Evolutionary conservation across 2,113 vertebrate species (phyloP).

Genomic region (Chrysochloris asiatica): DNA sequence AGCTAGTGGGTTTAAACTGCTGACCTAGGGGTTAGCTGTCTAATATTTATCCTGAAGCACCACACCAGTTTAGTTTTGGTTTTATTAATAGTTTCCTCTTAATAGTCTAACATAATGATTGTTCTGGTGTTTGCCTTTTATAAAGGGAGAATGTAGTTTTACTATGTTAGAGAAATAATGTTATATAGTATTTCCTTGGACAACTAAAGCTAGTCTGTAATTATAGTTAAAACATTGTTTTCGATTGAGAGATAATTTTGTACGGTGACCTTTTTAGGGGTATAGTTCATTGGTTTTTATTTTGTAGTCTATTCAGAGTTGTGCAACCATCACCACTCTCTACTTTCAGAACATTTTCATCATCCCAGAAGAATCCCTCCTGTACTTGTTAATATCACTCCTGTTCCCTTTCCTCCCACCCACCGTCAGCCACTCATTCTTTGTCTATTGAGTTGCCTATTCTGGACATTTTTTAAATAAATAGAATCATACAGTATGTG

Average conservation of each 20-base stretch:
- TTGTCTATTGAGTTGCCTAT: background rate
- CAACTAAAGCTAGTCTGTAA: background rate
- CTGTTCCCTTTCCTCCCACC: background rate
- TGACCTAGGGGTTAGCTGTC: no score
- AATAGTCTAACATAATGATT: background rate
- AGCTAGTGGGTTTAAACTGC: no score
- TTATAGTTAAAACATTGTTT: slow-evolving; percentile 22
- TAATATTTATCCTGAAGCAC: no score
- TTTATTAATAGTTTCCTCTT: background rate
- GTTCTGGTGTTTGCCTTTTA: background rate
- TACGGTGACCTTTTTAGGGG: background rate
- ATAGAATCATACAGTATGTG: background rate
- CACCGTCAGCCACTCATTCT: background rate
- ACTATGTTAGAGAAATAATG: background rate
- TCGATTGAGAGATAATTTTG: background rate
- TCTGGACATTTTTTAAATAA: background rate
- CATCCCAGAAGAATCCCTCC: background rate
- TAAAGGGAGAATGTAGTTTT: background rate
- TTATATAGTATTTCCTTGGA: background rate
- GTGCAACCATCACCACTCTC: background rate
- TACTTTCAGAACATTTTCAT: slow-evolving; percentile 37
- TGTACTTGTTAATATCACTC: background rate
- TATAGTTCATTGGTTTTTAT: background rate
- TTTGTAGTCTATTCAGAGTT: no score
- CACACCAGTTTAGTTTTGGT: background rate